These are phyloP conservation scores for Plotosus lineatus DNA, from an alignment of 2,113 vertebrate genomes.

Conservation along the genomic window DNA sequence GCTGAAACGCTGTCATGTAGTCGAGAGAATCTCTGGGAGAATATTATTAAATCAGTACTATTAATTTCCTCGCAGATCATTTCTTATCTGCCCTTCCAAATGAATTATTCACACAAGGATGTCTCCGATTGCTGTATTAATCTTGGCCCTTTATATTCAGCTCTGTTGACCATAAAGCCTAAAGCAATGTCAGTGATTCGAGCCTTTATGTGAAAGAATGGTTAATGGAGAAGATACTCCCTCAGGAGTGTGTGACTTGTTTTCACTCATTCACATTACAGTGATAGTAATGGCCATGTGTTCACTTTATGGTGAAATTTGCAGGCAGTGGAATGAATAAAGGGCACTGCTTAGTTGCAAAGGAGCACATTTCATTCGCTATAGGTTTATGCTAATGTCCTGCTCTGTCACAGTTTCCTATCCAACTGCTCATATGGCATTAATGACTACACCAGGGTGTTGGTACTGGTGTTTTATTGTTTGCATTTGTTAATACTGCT, in stretches of 20 bases:
- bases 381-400: conserved; percentile 15
- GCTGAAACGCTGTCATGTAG: conserved; percentile 56
- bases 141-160: conserved; percentile 64
- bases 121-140: conserved; percentile 73
- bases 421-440: conserved; percentile 16
- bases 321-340: conserved; percentile 38
- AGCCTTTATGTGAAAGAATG: conserved; percentile 45
- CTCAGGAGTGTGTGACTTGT: conserved; percentile 46
- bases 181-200: conserved; percentile 50
- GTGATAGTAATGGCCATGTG: conserved; percentile 34
- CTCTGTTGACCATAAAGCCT: conserved; percentile 56
- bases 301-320: conserved; percentile 42
- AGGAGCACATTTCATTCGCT: background rate
- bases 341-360: conserved; percentile 38
- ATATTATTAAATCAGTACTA: conserved; percentile 80
- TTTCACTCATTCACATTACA: conserved; percentile 48
- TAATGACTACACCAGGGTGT: conserved; percentile 26
- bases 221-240: conserved; percentile 54
- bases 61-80: conserved; percentile 79
- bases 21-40: conserved; percentile 69
- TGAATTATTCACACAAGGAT: conserved; percentile 71
- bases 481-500: conserved; percentile 18
- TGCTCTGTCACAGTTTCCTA: conserved; percentile 32
- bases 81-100: conserved; percentile 74
- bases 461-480: conserved; percentile 22